Evolutionary conservation across 2,113 vertebrate species (phyloP).

Genomic region (Euleptes europaea): DNA sequence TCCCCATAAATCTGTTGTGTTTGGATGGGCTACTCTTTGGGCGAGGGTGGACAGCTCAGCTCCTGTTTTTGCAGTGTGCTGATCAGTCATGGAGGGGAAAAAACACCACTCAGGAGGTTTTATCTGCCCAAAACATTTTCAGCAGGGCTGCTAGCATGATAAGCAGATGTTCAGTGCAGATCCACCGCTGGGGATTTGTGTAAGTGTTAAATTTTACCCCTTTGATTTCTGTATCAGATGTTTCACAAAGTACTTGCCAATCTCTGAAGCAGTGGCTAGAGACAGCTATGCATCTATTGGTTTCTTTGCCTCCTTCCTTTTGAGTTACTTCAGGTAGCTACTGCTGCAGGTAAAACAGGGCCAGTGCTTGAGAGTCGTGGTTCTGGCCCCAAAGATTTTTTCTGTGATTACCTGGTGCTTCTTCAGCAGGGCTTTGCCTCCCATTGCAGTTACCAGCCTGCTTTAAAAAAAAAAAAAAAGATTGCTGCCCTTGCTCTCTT

Average conservation of each 20-base stretch:
- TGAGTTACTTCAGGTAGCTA: not conserved
- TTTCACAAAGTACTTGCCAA: not conserved
- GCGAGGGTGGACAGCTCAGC: not conserved
- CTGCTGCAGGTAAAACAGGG: not conserved
- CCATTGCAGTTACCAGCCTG: not conserved
- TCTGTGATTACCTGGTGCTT: not conserved
- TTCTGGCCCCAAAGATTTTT: not conserved
- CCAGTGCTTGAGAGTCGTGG: not conserved
- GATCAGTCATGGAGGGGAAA: not conserved
- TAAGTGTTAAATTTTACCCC: not conserved
- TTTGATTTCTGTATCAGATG: not conserved
- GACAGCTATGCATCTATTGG: not conserved
- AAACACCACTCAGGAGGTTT: not conserved
- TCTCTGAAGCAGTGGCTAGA: not conserved
- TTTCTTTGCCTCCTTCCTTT: not conserved
- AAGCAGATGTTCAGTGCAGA: not conserved
- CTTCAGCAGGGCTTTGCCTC: not conserved
- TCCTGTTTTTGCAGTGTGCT: not conserved
- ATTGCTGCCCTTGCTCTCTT: not conserved
- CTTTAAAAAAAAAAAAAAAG: not conserved
- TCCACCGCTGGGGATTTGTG: not conserved
- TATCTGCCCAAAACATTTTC: not conserved
- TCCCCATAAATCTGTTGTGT: not conserved
- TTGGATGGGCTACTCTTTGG: no score
- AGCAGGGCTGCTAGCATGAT: not conserved